Evolutionary conservation across 1,140 invertebrate species (phyloP).

Genomic region (Solen grandis): DNA sequence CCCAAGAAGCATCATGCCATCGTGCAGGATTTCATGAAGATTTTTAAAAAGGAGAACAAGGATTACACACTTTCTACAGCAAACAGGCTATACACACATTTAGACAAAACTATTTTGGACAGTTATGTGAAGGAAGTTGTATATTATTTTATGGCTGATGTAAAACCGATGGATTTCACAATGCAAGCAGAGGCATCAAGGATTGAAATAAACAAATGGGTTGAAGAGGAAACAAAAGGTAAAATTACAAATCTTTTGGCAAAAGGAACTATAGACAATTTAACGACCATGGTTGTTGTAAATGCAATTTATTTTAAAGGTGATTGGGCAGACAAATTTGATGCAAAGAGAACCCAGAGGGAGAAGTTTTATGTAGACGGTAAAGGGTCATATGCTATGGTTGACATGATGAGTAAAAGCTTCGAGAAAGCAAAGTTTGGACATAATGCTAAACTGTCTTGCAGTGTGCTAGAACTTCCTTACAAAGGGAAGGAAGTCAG

Average conservation of each 20-base stretch:
- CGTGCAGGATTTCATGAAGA: slow-evolving; percentile 4
- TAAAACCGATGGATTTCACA: slow-evolving; percentile 3
- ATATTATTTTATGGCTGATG: slow-evolving; percentile 18
- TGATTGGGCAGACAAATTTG: slow-evolving; percentile 87
- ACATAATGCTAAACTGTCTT: slow-evolving; percentile 87
- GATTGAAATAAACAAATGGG: slow-evolving; percentile 86
- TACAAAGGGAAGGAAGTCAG: slow-evolving; percentile 84
- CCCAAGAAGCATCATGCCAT: slow-evolving; percentile 9
- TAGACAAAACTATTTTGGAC: slow-evolving; percentile 6
- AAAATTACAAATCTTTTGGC: slow-evolving; percentile 85
- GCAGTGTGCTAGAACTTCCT: slow-evolving; percentile 87
- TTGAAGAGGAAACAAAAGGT: slow-evolving; percentile 84
- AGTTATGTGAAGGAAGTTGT: slow-evolving; percentile 1
- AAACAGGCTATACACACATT: slow-evolving; percentile 26
- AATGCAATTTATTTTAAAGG: slow-evolving; percentile 90
- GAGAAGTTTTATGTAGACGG: slow-evolving; percentile 70
- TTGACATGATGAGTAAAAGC: slow-evolving; percentile 73
- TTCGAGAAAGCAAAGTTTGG: slow-evolving; percentile 81
- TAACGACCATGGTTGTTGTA: slow-evolving; percentile 87
- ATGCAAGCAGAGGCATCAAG: slow-evolving; percentile 61
- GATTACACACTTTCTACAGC: slow-evolving; percentile 12
- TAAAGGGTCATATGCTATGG: slow-evolving; percentile 25
- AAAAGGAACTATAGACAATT: slow-evolving; percentile 78
- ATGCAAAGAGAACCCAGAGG: slow-evolving; percentile 82
- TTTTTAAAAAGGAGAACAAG: slow-evolving; percentile 4